These are phyloP conservation scores for Drosophila lacicola DNA, from an alignment of 2,888 invertebrate species.

Conservation along the genomic window DNA sequence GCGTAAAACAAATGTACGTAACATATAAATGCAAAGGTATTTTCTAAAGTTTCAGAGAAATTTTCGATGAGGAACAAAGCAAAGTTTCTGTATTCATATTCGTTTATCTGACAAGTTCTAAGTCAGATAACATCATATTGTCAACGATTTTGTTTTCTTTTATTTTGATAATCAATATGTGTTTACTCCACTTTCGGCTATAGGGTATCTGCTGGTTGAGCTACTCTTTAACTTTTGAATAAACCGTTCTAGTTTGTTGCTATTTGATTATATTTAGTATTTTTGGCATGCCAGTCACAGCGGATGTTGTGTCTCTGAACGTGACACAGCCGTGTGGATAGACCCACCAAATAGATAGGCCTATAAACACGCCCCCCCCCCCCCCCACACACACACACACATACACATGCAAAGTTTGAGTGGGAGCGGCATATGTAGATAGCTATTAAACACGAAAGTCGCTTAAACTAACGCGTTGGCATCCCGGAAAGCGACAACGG, in stretches of 20 bases:
- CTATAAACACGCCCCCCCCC: background rate
- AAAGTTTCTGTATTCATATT: no score
- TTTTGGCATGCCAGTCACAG: conserved; percentile 72
- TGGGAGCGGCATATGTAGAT: conserved; percentile 54
- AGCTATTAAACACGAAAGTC: conserved; percentile 70
- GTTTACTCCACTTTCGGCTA: background rate
- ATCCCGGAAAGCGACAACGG: conserved; percentile 14
- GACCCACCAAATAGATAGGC: conserved; percentile 1
- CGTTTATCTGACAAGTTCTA: no score
- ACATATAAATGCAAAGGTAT: no score
- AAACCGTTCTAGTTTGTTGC: conserved; percentile 31
- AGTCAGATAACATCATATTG: no score
- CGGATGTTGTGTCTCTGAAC: conserved; percentile 48
- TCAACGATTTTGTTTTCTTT: background rate
- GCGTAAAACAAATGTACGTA: background rate
- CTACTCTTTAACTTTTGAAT: background rate
- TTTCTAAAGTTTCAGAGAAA: no score
- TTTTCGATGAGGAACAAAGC: no score
- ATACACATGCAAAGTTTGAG: background rate
- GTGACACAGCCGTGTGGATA: conserved; percentile 39
- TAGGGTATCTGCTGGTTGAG: conserved; percentile 2
- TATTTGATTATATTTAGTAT: conserved; percentile 42
- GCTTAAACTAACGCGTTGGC: conserved; percentile 62
- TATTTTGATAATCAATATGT: background rate
- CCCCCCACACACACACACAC: background rate